Evolutionary conservation across 2,113 vertebrate genomes (phyloP).

Genomic region (Henicopernis longicauda): DNA sequence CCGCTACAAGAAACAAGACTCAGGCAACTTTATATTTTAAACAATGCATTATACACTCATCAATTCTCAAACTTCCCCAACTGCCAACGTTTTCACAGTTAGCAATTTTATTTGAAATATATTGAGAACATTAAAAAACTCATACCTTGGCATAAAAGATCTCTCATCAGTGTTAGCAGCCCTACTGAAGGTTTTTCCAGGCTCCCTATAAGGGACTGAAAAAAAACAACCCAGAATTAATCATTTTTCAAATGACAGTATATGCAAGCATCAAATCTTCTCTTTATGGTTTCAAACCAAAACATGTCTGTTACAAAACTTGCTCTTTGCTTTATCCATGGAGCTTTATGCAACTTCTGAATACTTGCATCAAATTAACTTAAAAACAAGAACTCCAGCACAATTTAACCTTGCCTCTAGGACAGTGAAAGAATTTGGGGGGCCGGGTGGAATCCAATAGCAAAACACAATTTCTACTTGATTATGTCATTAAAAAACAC

Average conservation of each 20-base stretch:
- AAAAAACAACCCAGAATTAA: not conserved
- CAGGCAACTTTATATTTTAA: not conserved
- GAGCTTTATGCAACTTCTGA: not conserved
- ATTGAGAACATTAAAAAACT: not conserved
- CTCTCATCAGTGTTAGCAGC: slow-evolving; percentile 67
- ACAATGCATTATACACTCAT: not conserved
- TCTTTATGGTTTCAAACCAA: not conserved
- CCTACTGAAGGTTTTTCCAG: slow-evolving; percentile 16
- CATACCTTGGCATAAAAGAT: slow-evolving; percentile 71
- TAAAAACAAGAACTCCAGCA: not conserved
- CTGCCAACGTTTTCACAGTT: not conserved
- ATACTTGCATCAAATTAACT: not conserved
- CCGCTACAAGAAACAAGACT: not conserved
- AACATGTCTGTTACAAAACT: not conserved
- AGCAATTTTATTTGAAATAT: not conserved
- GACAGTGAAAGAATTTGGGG: not conserved
- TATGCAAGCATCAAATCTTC: not conserved
- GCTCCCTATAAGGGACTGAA: slow-evolving; percentile 9
- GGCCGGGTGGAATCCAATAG: not conserved
- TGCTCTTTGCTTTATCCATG: not conserved
- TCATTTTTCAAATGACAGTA: not conserved
- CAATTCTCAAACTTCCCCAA: not conserved
- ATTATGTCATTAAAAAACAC: not conserved
- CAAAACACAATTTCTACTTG: not conserved
- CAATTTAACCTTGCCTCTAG: not conserved